Percentiles rank a stretch among this genome's conserved stretches.
Evolutionary conservation across 1,140 invertebrate genomes (phyloP).

Genomic region (Stenopsyche tienmushanensis): DNA sequence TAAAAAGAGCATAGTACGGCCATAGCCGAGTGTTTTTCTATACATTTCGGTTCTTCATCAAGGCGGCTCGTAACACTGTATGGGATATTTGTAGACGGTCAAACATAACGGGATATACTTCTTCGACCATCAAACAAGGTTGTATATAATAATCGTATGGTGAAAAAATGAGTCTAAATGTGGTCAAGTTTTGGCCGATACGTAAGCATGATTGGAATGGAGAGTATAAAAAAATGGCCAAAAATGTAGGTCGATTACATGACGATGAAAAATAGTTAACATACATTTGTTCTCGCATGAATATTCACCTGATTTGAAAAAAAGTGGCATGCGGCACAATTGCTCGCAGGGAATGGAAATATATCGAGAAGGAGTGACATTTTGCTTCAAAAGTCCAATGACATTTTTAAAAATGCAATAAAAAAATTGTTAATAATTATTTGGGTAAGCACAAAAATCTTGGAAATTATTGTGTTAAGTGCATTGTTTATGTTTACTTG

Average conservation of each 20-base stretch:
- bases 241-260: constrained; percentile 23
- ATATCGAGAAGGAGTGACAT: no score
- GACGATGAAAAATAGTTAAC: constrained; percentile 28
- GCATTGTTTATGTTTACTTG: no score
- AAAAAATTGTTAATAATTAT: no score
- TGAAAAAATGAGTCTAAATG: constrained; percentile 25
- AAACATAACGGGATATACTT: constrained; percentile 28
- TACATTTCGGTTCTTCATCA: not conserved
- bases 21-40: not conserved
- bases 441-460: no score
- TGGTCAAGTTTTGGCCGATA: constrained; percentile 25
- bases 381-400: no score
- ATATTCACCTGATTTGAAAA: constrained; percentile 9
- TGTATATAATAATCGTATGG: constrained; percentile 28
- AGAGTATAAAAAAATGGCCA: constrained; percentile 19
- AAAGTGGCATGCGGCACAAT: no score
- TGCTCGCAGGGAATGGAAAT: no score
- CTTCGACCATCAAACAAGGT: constrained; percentile 27
- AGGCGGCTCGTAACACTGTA: not conserved
- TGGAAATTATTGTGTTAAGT: no score
- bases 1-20: no score
- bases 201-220: constrained; percentile 23
- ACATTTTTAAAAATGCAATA: no score
- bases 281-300: constrained; percentile 24
- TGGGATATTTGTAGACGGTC: constrained; percentile 16